These are phyloP conservation scores for Valencia hispanica DNA, from an alignment of 2,797 vertebrate genomes.

Conservation along the genomic window DNA sequence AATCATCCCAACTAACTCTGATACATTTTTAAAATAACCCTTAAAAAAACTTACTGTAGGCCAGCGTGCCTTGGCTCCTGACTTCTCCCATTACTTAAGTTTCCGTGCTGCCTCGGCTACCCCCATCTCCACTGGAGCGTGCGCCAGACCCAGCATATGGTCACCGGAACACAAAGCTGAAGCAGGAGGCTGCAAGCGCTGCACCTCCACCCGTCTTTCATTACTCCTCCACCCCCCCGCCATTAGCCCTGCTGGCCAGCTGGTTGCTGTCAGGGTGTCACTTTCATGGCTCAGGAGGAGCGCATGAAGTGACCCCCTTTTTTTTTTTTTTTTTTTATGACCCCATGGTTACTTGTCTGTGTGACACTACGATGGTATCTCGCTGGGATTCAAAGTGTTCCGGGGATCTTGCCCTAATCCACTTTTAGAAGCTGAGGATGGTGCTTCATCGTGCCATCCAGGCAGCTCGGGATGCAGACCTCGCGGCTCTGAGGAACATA, in stretches of 20 bases:
- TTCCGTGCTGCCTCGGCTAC: slow-evolving; percentile 66
- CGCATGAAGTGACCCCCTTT: slow-evolving; percentile 14
- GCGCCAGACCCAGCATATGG: slow-evolving; percentile 71
- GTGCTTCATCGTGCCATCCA: slow-evolving; percentile 82
- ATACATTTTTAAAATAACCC: slow-evolving; percentile 64
- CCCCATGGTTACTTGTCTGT: slow-evolving; percentile 31
- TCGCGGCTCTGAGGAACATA: slow-evolving; percentile 73
- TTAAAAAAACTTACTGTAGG: slow-evolving; percentile 65
- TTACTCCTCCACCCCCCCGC: slow-evolving; percentile 75
- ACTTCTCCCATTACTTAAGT: slow-evolving; percentile 79
- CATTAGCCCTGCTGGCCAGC: slow-evolving; percentile 65
- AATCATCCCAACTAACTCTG: slow-evolving; percentile 11
- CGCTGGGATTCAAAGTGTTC: slow-evolving; percentile 37
- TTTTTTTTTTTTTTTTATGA: slow-evolving; percentile 41
- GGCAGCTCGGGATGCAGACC: slow-evolving; percentile 80
- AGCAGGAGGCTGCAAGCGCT: slow-evolving; percentile 51
- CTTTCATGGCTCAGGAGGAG: slow-evolving; percentile 67
- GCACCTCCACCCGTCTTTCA: slow-evolving; percentile 73
- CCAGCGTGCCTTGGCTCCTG: slow-evolving; percentile 44
- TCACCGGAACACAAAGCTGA: slow-evolving; percentile 63
- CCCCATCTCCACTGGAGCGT: slow-evolving; percentile 62
- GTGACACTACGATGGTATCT: slow-evolving; percentile 22
- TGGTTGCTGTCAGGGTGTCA: slow-evolving; percentile 76
- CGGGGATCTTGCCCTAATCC: slow-evolving; percentile 36
- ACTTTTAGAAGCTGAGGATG: slow-evolving; percentile 69